phyloP scores from a whole-genome alignment of 1,140 invertebrate species.

The Samia ricini region DNA sequence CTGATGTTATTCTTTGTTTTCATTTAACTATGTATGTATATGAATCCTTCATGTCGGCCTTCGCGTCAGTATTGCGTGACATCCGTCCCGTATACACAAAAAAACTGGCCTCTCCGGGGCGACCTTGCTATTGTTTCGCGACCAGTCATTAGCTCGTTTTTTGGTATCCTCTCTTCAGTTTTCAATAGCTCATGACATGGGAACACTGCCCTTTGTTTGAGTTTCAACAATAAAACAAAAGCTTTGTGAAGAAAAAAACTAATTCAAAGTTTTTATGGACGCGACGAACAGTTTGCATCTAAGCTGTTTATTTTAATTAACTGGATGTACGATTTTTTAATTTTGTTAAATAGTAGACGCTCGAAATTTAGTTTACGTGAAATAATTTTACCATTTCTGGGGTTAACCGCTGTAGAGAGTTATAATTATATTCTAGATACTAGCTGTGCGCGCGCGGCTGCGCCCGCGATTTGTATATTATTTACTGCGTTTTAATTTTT shows the following conservation, averaged over 20 bases:
- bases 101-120: conserved; percentile 31
- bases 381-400: no score
- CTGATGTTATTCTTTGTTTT: background rate
- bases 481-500: no score
- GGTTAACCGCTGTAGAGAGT: no score
- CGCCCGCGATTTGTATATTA: no score
- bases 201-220: conserved; percentile 20
- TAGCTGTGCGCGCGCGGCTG: no score
- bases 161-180: conserved; percentile 13
- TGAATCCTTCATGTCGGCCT: background rate
- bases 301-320: no score
- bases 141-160: conserved; percentile 36
- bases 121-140: conserved; percentile 47
- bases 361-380: no score
- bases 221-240: background rate
- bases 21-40: background rate
- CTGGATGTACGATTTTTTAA: no score
- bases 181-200: conserved; percentile 5
- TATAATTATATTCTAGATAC: no score
- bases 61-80: conserved; percentile 23
- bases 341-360: no score
- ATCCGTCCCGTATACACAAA: conserved; percentile 33
- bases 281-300: no score
- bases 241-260: background rate
- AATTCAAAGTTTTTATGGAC: no score